Conservation (phyloP, 1,140 invertebrate genomes). For the Brachionus plicatilis region DNA sequence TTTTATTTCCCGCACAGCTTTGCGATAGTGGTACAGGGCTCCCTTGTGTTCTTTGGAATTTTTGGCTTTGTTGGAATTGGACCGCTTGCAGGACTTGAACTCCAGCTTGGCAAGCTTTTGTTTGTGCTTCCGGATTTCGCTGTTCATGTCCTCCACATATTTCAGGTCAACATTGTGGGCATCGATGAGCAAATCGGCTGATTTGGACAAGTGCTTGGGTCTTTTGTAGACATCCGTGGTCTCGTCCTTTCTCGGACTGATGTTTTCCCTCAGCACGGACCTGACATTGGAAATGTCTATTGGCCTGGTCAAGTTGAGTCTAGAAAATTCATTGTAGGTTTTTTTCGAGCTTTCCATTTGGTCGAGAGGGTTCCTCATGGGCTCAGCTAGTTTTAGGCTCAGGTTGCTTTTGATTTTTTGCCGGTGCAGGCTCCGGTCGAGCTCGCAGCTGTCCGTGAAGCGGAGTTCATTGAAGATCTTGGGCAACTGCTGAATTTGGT, state of each 20-base stretch:
- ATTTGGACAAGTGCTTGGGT: not conserved
- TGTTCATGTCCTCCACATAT: not conserved
- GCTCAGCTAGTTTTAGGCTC: not conserved
- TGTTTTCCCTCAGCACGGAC: not conserved
- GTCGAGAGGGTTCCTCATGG: not conserved
- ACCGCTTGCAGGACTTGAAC: not conserved
- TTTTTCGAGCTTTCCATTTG: slow-evolving; percentile 30
- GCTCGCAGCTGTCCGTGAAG: not conserved
- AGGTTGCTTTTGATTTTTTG: slow-evolving; percentile 10
- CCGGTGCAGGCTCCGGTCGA: not conserved
- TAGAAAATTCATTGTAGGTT: slow-evolving; percentile 22
- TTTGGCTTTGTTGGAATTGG: not conserved
- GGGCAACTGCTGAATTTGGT: not conserved
- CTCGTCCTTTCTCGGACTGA: not conserved
- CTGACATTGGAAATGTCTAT: not conserved
- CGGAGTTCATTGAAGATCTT: slow-evolving; percentile 9
- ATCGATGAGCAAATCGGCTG: not conserved
- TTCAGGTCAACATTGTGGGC: slow-evolving; percentile 7
- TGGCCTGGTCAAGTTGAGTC: slow-evolving; percentile 4
- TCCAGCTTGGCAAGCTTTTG: slow-evolving; percentile 10
- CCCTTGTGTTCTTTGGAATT: not conserved
- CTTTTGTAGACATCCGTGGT: not conserved
- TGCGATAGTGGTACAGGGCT: not conserved
- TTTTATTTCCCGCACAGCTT: not conserved
- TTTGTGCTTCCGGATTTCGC: not conserved